These are phyloP conservation scores for Drosophila tripunctata DNA, from an alignment of 2,888 invertebrate genomes.

Conservation along the genomic window DNA sequence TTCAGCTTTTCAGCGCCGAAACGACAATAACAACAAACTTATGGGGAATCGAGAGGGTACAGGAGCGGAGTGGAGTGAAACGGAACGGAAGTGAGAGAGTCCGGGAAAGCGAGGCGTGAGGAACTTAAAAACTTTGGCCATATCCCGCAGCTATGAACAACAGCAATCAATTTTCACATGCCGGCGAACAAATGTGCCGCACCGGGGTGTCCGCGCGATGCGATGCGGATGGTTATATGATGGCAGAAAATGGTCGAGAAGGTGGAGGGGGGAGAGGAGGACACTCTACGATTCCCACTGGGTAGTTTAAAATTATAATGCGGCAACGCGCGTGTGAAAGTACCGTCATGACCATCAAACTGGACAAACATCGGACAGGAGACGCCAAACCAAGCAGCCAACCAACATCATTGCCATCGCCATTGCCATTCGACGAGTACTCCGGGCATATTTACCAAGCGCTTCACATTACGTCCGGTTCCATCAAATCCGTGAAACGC, in stretches of 20 bases:
- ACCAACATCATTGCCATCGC: background rate
- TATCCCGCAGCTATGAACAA: conserved; percentile 80
- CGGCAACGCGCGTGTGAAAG: conserved; percentile 56
- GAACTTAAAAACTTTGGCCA: conserved; percentile 77
- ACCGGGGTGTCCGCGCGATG: conserved; percentile 62
- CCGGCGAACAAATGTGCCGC: conserved; percentile 76
- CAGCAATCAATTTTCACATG: conserved; percentile 80
- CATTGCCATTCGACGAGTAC: background rate
- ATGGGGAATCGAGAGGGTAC: conserved; percentile 20
- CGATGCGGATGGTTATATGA: conserved; percentile 8
- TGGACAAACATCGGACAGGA: conserved; percentile 46
- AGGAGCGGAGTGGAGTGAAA: background rate
- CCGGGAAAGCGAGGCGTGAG: conserved; percentile 44
- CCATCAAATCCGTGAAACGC: conserved; percentile 56
- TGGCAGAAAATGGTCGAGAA: background rate
- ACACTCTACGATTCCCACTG: conserved; percentile 22
- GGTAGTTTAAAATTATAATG: conserved; percentile 75
- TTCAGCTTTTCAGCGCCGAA: conserved; percentile 75
- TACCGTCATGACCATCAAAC: conserved; percentile 54
- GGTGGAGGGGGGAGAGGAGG: background rate
- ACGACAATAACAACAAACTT: conserved; percentile 57
- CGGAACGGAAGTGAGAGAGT: conserved; percentile 39
- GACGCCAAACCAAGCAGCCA: too few relatives aligned
- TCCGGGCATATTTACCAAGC: conserved; percentile 62
- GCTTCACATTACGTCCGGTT: conserved; percentile 69